Evolutionary conservation across 2,113 vertebrate species (phyloP).

Genomic region (Prionailurus viverrinus): DNA sequence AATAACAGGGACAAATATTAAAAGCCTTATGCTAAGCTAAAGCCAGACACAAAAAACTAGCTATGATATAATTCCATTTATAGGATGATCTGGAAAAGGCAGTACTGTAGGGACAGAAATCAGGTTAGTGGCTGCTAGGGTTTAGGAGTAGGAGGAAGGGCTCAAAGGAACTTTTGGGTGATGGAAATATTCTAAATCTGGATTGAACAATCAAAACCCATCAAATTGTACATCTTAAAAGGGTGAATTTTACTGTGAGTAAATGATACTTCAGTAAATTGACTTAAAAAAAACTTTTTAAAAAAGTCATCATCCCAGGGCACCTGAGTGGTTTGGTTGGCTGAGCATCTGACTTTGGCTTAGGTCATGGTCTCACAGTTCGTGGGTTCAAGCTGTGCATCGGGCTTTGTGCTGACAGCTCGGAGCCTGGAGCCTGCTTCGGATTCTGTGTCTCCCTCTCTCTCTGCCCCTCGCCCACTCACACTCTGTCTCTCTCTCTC

Average conservation of each 20-base stretch:
- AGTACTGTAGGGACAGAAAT: background rate
- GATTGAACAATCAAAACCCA: constrained; percentile 39
- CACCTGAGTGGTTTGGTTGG: no score
- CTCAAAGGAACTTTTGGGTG: constrained; percentile 26
- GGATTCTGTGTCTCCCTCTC: no score
- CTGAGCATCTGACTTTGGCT: no score
- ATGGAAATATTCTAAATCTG: constrained; percentile 36
- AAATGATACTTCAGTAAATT: constrained; percentile 46
- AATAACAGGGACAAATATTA: background rate
- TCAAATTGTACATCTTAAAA: constrained; percentile 11
- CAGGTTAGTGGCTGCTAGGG: constrained; percentile 3
- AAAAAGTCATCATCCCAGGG: background rate
- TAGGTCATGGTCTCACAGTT: no score
- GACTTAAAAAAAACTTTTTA: background rate
- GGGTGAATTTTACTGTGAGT: constrained; percentile 26
- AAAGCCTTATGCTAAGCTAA: constrained; percentile 39
- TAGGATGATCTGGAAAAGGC: constrained; percentile 41
- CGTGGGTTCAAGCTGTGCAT: no score
- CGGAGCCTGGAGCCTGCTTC: no score
- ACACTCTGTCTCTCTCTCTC: no score
- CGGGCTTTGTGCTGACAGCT: no score
- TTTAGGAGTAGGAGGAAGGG: background rate
- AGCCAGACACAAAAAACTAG: constrained; percentile 42
- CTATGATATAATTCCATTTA: constrained; percentile 28
- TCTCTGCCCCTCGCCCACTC: no score